Percentiles rank a stretch among this genome's conserved stretches.
phyloP scores from a whole-genome alignment of 2,797 vertebrate species.

The Bovichtus diacanthus region DNA sequence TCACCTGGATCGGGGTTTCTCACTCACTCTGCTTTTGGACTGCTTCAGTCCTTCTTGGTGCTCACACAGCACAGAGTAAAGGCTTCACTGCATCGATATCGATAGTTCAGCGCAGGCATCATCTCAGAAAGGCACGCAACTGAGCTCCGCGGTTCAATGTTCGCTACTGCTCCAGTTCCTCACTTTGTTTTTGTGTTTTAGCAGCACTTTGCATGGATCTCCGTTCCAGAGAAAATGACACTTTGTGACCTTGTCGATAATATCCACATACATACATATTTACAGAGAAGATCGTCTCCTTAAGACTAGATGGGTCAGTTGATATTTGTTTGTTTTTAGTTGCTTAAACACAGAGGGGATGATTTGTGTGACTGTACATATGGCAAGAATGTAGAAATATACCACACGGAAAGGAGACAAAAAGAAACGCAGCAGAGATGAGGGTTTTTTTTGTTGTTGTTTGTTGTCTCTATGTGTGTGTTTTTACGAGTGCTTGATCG shows the following conservation, averaged over 20 bases:
- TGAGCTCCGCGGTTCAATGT: slow-evolving; percentile 62
- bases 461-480: slow-evolving; percentile 4
- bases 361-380: slow-evolving; percentile 66
- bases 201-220: slow-evolving; percentile 77
- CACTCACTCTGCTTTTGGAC: slow-evolving; percentile 43
- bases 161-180: slow-evolving; percentile 33
- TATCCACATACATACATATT: slow-evolving; percentile 77
- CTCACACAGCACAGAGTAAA: slow-evolving; percentile 52
- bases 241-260: slow-evolving; percentile 72
- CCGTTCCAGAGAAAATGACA: slow-evolving; percentile 71
- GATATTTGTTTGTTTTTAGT: slow-evolving; percentile 17
- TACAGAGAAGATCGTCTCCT: slow-evolving; percentile 59
- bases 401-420: slow-evolving; percentile 27
- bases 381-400: slow-evolving; percentile 35
- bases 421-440: slow-evolving; percentile 20
- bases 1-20: slow-evolving; percentile 38
- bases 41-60: slow-evolving; percentile 51
- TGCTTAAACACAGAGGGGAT: slow-evolving; percentile 22
- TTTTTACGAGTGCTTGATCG: slow-evolving; percentile 92
- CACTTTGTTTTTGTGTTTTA: slow-evolving; percentile 31
- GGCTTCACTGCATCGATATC: slow-evolving; percentile 60
- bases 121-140: slow-evolving; percentile 76
- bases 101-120: slow-evolving; percentile 51
- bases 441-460: not conserved
- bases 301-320: slow-evolving; percentile 8